Evolutionary conservation across 2,113 vertebrate species (phyloP).

Genomic region (Malurus alboscapulatus): DNA sequence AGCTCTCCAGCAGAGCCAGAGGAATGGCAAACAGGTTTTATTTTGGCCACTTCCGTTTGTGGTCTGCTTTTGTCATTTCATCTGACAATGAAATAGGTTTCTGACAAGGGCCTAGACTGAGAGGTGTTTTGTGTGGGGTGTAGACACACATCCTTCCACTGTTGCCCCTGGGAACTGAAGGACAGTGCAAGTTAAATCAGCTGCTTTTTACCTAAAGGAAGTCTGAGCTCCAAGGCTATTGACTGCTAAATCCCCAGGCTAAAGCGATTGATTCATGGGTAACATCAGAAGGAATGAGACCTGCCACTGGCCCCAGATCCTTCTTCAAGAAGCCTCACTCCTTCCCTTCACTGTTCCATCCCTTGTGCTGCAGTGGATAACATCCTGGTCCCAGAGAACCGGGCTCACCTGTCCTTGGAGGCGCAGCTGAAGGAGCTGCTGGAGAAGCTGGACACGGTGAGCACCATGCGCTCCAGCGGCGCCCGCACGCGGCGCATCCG

Average conservation of each 20-base stretch:
- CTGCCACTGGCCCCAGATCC: not conserved
- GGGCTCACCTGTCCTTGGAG: conserved; percentile 89
- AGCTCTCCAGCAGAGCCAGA: not conserved
- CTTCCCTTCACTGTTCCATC: not conserved
- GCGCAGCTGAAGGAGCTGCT: conserved; percentile 93
- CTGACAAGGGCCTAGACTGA: not conserved
- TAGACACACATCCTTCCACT: not conserved
- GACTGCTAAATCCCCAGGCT: not conserved
- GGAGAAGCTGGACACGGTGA: conserved; percentile 94
- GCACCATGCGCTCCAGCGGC: conserved; percentile 86
- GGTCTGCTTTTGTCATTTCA: not conserved
- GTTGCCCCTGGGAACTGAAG: not conserved
- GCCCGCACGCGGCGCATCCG: conserved; percentile 90
- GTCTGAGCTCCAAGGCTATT: not conserved
- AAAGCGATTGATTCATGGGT: not conserved
- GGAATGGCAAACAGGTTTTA: not conserved
- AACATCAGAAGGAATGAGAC: not conserved
- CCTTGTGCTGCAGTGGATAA: conserved; percentile 87
- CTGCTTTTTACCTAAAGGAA: not conserved
- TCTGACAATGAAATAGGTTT: not conserved
- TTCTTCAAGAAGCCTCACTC: not conserved
- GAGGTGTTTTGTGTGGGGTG: not conserved
- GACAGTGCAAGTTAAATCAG: not conserved
- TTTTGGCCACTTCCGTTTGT: not conserved
- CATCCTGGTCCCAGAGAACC: conserved; percentile 89